These are phyloP conservation scores for Lysandra coridon DNA, from an alignment of 2,888 invertebrate species.

Conservation along the genomic window DNA sequence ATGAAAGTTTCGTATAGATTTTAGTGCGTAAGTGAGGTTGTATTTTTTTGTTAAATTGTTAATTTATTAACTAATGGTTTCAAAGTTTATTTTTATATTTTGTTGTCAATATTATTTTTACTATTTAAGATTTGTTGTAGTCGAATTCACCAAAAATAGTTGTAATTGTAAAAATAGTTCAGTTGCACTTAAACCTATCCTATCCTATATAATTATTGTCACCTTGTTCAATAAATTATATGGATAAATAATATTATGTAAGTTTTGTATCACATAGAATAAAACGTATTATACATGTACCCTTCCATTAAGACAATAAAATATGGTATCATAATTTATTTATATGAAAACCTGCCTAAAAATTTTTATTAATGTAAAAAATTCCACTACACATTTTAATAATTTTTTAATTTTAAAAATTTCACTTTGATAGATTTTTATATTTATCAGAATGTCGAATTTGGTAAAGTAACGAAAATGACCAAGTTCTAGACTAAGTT, in stretches of 20 bases:
- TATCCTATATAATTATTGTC: neutral
- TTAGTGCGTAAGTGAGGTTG: constrained; percentile 34
- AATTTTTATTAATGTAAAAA: neutral
- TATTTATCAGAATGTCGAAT: neutral
- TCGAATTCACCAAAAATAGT: neutral
- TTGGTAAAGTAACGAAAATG: constrained; percentile 25
- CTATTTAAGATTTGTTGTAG: neutral
- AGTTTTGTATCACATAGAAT: constrained; percentile 2
- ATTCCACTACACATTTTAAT: neutral
- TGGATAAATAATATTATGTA: neutral
- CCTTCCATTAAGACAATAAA: constrained; percentile 30
- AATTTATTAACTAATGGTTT: neutral
- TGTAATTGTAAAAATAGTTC: neutral
- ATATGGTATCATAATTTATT: neutral
- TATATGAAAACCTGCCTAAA: neutral
- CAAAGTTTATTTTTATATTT: neutral
- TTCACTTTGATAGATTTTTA: neutral
- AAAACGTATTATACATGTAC: neutral
- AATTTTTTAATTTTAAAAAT: neutral
- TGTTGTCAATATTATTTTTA: constrained; percentile 32
- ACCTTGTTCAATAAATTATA: neutral
- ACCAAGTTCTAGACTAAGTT: constrained; percentile 26
- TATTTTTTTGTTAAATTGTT: neutral
- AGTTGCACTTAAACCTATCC: neutral
- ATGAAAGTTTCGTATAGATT: constrained; percentile 72